Evolutionary conservation across 1,140 invertebrate genomes (phyloP).

Genomic region (Drosophila funebris): DNA sequence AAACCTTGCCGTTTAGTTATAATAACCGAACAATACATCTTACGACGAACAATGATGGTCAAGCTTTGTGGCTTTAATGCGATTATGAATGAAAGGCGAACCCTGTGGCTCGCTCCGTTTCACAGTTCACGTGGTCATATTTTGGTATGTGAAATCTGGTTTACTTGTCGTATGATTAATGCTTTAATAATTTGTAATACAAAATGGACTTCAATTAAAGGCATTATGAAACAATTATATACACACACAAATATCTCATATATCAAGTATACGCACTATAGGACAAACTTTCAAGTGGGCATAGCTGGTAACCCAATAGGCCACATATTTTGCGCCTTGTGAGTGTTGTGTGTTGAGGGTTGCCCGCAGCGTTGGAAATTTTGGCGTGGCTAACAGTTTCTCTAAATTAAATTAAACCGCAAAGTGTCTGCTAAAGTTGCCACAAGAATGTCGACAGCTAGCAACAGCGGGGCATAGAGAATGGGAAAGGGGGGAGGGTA

Average conservation of each 20-base stretch:
- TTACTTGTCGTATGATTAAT: slow-evolving; percentile 76
- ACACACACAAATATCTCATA: not conserved
- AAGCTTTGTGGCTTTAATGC: slow-evolving; percentile 41
- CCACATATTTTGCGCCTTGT: slow-evolving; percentile 27
- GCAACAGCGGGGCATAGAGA: not conserved
- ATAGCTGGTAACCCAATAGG: slow-evolving; percentile 32
- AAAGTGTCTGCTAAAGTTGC: slow-evolving; percentile 76
- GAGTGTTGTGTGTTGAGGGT: not conserved
- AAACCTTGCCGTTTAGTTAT: slow-evolving; percentile 74
- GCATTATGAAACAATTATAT: slow-evolving; percentile 67
- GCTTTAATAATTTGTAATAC: slow-evolving; percentile 73
- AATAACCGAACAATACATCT: slow-evolving; percentile 46
- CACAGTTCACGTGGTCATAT: not conserved
- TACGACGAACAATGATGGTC: slow-evolving; percentile 17
- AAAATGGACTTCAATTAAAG: slow-evolving; percentile 58
- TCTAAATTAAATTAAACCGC: slow-evolving; percentile 76
- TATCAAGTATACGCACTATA: not conserved
- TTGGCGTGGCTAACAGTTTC: slow-evolving; percentile 42
- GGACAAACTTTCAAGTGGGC: slow-evolving; percentile 24
- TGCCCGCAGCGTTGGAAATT: slow-evolving; percentile 26
- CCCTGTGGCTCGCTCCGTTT: not conserved
- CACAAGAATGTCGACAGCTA: slow-evolving; percentile 57
- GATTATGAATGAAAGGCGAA: slow-evolving; percentile 27
- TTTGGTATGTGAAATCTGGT: slow-evolving; percentile 12
- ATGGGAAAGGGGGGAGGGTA: not conserved